Conservation (phyloP, 2,113 vertebrate genomes). For the Thalassarche chlororhynchos region DNA sequence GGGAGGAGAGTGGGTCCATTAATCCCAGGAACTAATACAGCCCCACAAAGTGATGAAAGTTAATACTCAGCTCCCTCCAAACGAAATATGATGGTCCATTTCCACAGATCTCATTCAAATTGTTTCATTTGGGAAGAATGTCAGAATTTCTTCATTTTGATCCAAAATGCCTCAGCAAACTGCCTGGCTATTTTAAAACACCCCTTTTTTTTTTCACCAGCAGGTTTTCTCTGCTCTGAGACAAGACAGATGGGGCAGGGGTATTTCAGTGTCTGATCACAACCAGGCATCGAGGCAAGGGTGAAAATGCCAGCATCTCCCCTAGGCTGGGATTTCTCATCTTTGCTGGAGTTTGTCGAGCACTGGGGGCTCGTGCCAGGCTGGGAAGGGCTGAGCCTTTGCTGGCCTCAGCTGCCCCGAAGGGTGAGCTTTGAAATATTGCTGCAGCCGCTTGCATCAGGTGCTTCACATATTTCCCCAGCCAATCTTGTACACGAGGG, state of each 20-base stretch:
- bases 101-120: background rate
- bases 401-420: background rate
- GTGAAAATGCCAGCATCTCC: background rate
- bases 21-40: background rate
- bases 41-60: too few species aligned
- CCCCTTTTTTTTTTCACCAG: too few species aligned
- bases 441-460: too few species aligned
- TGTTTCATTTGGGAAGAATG: background rate
- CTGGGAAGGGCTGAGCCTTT: background rate
- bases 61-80: background rate
- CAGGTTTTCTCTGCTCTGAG: background rate
- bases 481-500: background rate
- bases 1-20: background rate
- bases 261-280: background rate
- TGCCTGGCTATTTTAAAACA: background rate
- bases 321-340: background rate
- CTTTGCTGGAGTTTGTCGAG: background rate
- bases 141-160: background rate
- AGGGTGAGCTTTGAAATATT: background rate
- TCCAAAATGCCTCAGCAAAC: background rate
- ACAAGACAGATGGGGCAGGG: background rate
- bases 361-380: fast-evolving
- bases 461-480: background rate
- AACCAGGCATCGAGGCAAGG: fast-evolving
- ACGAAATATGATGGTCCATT: background rate